These are phyloP conservation scores for Perca fluviatilis DNA, from an alignment of 2,113 vertebrate genomes.

Conservation along the genomic window DNA sequence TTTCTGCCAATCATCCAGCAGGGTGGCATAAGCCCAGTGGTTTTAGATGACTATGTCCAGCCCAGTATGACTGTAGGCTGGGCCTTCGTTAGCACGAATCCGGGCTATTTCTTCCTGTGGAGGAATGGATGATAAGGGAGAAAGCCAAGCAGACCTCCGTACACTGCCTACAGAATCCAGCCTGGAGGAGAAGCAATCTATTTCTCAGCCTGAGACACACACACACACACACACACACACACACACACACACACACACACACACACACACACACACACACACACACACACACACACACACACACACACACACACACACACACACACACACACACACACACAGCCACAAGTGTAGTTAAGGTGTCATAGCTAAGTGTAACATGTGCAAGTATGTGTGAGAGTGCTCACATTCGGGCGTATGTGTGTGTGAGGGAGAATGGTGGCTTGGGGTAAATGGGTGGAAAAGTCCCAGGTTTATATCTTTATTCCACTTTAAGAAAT, in stretches of 20 bases:
- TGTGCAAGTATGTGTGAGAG: background rate
- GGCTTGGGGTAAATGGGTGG: slow-evolving; percentile 37
- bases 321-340: slow-evolving; percentile 16
- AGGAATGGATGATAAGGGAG: slow-evolving; percentile 36
- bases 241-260: slow-evolving; percentile 11
- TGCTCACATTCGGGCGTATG: background rate
- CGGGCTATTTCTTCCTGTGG: slow-evolving; percentile 35
- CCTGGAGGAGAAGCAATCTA: slow-evolving; percentile 55
- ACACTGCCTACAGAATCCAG: slow-evolving; percentile 18
- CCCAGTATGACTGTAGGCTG: slow-evolving; percentile 12
- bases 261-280: slow-evolving; percentile 11
- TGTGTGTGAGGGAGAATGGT: background rate
- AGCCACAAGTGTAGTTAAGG: slow-evolving; percentile 21
- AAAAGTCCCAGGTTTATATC: slow-evolving; percentile 51
- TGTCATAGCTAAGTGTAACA: slow-evolving; percentile 22
- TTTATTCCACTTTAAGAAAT: slow-evolving; percentile 70
- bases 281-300: slow-evolving; percentile 18
- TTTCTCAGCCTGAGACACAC: slow-evolving; percentile 32
- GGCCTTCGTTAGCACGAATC: slow-evolving; percentile 21
- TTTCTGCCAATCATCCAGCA: slow-evolving; percentile 13
- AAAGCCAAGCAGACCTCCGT: slow-evolving; percentile 32
- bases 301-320: slow-evolving; percentile 5
- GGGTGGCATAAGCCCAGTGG: slow-evolving; percentile 14
- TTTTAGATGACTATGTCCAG: slow-evolving; percentile 18
- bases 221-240: slow-evolving; percentile 15